phyloP scores from a whole-genome alignment of 2,888 invertebrate genomes.

The Folsomia manolachei region DNA sequence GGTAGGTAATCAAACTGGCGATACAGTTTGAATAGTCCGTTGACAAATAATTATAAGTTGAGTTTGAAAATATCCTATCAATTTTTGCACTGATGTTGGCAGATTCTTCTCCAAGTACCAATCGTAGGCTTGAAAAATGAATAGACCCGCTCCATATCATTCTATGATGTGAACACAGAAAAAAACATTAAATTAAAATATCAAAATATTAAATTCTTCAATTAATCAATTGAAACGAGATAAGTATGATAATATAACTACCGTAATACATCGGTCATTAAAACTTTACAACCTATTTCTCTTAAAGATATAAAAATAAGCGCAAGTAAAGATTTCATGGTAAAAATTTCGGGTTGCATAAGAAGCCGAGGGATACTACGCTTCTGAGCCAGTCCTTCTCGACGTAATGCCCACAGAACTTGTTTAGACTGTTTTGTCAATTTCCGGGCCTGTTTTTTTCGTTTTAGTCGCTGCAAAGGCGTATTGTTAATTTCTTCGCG shows the following conservation, averaged over 20 bases:
- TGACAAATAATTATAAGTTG: neutral
- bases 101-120: neutral
- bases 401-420: neutral
- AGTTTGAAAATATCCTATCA: neutral
- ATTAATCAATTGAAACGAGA: too few species aligned
- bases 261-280: slow-evolving; percentile 41
- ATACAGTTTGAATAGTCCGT: neutral
- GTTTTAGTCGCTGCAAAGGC: neutral
- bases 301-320: slow-evolving; percentile 41
- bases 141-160: slow-evolving; percentile 35
- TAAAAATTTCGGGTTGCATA: slow-evolving; percentile 31
- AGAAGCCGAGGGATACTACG: neutral
- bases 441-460: neutral
- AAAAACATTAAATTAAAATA: neutral
- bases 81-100: neutral
- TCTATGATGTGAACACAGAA: slow-evolving; percentile 26
- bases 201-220: neutral
- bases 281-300: slow-evolving; percentile 43
- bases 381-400: neutral
- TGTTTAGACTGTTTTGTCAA: slow-evolving; percentile 1
- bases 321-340: slow-evolving; percentile 25
- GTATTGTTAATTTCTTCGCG: neutral
- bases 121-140: slow-evolving; percentile 16
- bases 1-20: slow-evolving; percentile 9
- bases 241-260: slow-evolving; percentile 21